Base-by-base conservation (phyloP, 2,888 invertebrate genomes). In the Brassicogethes aeneus region DNA sequence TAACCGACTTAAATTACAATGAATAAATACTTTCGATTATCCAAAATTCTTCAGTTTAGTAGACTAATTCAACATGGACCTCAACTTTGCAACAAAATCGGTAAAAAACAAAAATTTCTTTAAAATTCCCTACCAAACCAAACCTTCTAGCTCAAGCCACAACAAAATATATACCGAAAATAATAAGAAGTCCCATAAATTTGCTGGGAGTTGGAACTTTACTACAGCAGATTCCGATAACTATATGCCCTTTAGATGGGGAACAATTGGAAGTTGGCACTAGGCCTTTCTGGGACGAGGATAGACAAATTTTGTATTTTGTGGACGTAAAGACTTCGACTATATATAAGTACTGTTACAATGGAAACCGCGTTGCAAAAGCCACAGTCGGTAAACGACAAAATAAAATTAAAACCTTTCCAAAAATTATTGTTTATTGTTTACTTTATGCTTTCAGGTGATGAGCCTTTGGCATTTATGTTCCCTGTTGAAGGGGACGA, bases 401-500 rank as follows among this genome's bases (percentile, higher is more conserved):
- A 23, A 23, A 23, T 7, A 23, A 7, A 23, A 23, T 23, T n/a
- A n/a, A n/a, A n/a, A n/a, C n/a, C n/a, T n/a, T n/a, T n/a, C n/a
- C n/a, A n/a, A n/a, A n/a, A n/a, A n/a, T n/a, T n/a, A n/a, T n/a
- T n/a, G n/a, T n/a, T n/a, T n/a, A n/a, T n/a, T n/a, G n/a, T n/a
- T n/a, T n/a, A n/a, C n/a, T n/a, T 10, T 32, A 5, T 8, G 2
- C 2, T 39, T 44, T 7, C 37, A 56, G 56, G 48, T 16, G 32
- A 43, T 31, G 51, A 52, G 17, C 52, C 56, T 15, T 35, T 56
- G 72, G 66, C 67, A 10, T 78, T 82, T 55, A 73, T 81, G 44
- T 72, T 81, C 40, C 82, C 83, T 0, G 60, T 82, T 3, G 74
- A 75, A 36, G 76, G 75, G 2, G 70, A 71, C 30, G 60, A 62